Conservation (phyloP, 2,797 vertebrate genomes). For the Rachycentron canadum region DNA sequence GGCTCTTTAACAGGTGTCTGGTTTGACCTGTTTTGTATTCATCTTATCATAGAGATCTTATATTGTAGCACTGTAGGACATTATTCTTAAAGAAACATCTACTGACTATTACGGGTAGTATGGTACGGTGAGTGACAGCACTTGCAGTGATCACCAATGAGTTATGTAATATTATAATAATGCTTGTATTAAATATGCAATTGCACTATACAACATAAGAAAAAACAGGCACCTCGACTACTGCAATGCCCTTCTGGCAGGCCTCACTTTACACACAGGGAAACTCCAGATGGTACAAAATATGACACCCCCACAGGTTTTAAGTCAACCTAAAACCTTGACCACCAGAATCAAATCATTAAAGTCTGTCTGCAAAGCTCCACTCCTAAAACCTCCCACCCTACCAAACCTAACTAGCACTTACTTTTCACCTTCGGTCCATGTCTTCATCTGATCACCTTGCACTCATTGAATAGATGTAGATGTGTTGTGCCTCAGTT, state of each 20-base stretch:
- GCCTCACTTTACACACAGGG: too few species aligned
- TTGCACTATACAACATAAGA: not conserved
- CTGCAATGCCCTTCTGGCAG: too few species aligned
- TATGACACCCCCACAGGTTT: too few species aligned
- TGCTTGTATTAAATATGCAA: too few species aligned
- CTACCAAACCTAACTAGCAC: not conserved
- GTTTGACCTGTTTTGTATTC: slow-evolving; percentile 14
- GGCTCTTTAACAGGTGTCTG: not conserved
- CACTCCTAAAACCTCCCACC: not conserved
- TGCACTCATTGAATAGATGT: too few species aligned
- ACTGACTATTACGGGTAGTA: too few species aligned
- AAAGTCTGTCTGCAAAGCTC: too few species aligned
- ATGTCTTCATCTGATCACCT: not conserved
- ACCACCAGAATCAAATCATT: too few species aligned
- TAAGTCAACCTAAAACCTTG: too few species aligned
- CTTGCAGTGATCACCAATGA: not conserved
- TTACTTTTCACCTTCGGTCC: not conserved
- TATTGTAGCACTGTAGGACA: not conserved
- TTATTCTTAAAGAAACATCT: not conserved
- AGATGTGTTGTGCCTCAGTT: too few species aligned
- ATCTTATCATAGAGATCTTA: not conserved
- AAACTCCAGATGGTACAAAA: too few species aligned
- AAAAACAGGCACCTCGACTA: not conserved
- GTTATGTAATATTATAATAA: not conserved
- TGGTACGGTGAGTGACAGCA: not conserved